phyloP scores from a whole-genome alignment of 2,888 invertebrate genomes.

The Mimumesa dahlbomi region DNA sequence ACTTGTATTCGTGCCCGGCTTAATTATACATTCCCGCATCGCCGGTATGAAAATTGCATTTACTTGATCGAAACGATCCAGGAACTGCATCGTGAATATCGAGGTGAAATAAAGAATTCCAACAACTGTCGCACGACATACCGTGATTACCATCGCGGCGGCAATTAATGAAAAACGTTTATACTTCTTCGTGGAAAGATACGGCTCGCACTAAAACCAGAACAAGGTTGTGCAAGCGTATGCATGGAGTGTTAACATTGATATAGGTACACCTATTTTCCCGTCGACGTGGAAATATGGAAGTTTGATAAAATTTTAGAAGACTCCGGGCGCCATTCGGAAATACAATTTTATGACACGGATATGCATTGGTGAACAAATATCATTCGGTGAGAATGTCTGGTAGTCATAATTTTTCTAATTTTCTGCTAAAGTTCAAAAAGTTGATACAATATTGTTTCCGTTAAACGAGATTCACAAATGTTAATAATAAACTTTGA shows the following conservation, averaged over 20 bases:
- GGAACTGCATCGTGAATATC: slow-evolving; percentile 29
- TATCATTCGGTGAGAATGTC: too few species aligned
- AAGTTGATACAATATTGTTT: too few species aligned
- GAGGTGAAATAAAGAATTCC: slow-evolving; percentile 23
- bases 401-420: too few species aligned
- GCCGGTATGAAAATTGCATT: slow-evolving; percentile 30
- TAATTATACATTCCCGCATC: slow-evolving; percentile 35
- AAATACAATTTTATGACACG: too few species aligned
- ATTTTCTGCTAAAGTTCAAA: too few species aligned
- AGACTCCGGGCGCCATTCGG: not conserved
- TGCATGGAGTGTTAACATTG: slow-evolving; percentile 45
- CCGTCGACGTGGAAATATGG: slow-evolving; percentile 3
- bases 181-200: slow-evolving; percentile 57
- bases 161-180: slow-evolving; percentile 42
- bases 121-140: slow-evolving; percentile 24
- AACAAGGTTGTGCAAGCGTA: slow-evolving; percentile 58
- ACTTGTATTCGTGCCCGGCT: slow-evolving; percentile 14
- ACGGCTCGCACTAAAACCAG: slow-evolving; percentile 53
- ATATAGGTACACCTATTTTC: slow-evolving; percentile 46
- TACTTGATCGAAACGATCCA: slow-evolving; percentile 27
- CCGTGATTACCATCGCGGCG: slow-evolving; percentile 35
- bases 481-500: too few species aligned
- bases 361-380: too few species aligned
- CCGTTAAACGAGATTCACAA: too few species aligned
- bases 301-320: slow-evolving; percentile 43